Percentiles rank a stretch among this genome's conserved stretches.
Evolutionary conservation across 2,888 invertebrate genomes (phyloP).

Genomic region (Plusia festucae): DNA sequence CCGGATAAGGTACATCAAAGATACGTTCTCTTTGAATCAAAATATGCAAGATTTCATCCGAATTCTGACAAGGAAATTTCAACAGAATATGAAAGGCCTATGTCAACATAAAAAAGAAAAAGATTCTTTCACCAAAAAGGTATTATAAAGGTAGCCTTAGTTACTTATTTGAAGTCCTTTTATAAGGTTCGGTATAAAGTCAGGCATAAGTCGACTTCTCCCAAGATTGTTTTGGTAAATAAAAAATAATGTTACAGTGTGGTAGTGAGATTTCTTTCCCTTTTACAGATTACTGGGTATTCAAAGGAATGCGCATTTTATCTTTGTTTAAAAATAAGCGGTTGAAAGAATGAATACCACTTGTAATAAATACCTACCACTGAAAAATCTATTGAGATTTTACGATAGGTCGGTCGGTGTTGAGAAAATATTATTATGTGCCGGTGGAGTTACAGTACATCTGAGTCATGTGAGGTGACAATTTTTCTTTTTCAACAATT

Average conservation of each 20-base stretch:
- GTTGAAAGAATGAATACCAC: neutral
- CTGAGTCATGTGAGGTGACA: too few species aligned
- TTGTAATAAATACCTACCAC: too few species aligned
- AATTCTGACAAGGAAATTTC: conserved; percentile 28
- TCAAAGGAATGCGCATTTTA: neutral
- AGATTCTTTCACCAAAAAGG: conserved; percentile 23
- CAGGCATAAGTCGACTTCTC: neutral
- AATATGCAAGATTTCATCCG: neutral
- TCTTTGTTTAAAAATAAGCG: neutral
- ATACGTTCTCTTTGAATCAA: neutral
- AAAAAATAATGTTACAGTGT: neutral
- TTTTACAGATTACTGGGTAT: neutral
- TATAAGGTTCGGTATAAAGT: conserved; percentile 17
- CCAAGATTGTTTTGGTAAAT: conserved; percentile 1
- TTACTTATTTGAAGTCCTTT: conserved; percentile 37
- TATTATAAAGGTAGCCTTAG: conserved; percentile 26
- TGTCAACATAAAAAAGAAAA: conserved; percentile 34
- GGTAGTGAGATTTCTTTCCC: neutral
- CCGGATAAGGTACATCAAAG: neutral
- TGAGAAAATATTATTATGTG: too few species aligned
- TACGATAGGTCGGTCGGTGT: too few species aligned
- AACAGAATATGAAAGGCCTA: conserved; percentile 24
- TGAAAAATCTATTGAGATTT: too few species aligned
- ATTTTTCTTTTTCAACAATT: too few species aligned
- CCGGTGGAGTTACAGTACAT: too few species aligned